Percentiles rank a stretch among this genome's conserved stretches.
Evolutionary conservation across 2,797 vertebrate genomes (phyloP).

Genomic region (Eulemur rubriventer): DNA sequence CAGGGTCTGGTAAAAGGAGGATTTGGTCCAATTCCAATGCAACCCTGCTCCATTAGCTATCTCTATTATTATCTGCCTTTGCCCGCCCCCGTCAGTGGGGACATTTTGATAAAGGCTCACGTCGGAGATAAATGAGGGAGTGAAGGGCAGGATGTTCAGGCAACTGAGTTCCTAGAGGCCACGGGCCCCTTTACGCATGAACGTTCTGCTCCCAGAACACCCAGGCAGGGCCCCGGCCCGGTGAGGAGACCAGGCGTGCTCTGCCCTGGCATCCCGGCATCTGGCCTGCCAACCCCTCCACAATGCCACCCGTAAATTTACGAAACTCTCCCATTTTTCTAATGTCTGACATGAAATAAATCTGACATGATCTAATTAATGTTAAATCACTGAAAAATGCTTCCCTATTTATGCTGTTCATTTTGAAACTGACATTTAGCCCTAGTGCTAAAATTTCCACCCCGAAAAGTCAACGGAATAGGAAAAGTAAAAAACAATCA

Average conservation of each 20-base stretch:
- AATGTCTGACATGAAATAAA: constrained; percentile 66
- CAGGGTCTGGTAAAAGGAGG: constrained; percentile 55
- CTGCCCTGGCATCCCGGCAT: not conserved
- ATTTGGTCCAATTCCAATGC: constrained; percentile 70
- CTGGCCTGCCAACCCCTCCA: constrained; percentile 52
- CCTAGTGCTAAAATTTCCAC: not conserved
- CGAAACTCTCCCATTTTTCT: constrained; percentile 73
- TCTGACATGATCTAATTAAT: constrained; percentile 58
- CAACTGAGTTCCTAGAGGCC: not conserved
- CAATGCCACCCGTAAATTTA: constrained; percentile 35
- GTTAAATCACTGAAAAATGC: constrained; percentile 32
- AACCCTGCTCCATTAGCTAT: constrained; percentile 47
- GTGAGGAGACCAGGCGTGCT: constrained; percentile 44
- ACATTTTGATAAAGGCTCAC: constrained; percentile 59
- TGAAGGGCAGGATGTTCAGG: constrained; percentile 6
- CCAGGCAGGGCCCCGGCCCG: constrained; percentile 24
- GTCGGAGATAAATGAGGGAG: constrained; percentile 23
- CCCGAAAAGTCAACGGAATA: not conserved
- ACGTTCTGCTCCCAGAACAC: not conserved
- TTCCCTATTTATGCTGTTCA: constrained; percentile 32
- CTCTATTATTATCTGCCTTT: constrained; percentile 45
- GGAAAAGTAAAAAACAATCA: not conserved
- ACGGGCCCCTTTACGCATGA: not conserved
- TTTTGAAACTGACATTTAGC: constrained; percentile 67
- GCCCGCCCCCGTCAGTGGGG: not conserved